Evolutionary conservation across 2,888 invertebrate genomes (phyloP).

Genomic region (Amblyjoppa proteus): DNA sequence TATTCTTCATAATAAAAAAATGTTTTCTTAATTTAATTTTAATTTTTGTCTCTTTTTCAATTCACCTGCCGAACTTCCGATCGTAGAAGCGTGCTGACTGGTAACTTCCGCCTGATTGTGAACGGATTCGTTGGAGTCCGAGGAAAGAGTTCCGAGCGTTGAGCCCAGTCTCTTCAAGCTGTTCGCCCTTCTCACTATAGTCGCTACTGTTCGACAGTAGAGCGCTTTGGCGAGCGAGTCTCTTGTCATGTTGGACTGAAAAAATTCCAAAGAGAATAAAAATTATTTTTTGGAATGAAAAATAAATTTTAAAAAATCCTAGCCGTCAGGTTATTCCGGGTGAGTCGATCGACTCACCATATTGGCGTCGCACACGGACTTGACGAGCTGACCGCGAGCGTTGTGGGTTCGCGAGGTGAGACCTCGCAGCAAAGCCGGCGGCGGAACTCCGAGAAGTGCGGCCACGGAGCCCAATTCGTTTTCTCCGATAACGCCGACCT

Average conservation of each 20-base stretch:
- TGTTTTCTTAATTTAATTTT: no score
- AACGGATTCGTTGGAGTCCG: constrained; percentile 96
- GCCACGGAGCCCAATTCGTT: constrained; percentile 95
- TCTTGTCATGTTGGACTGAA: constrained; percentile 92
- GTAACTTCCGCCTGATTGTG: constrained; percentile 94
- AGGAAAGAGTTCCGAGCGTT: constrained; percentile 93
- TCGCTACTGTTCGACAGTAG: constrained; percentile 97
- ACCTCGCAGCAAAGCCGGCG: constrained; percentile 91
- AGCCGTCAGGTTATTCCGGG: neutral
- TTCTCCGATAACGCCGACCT: constrained; percentile 93
- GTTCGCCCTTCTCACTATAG: constrained; percentile 96
- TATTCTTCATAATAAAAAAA: constrained; percentile 1
- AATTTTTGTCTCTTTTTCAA: neutral
- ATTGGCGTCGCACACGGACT: constrained; percentile 93
- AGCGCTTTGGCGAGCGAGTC: constrained; percentile 96
- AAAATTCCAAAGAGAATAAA: constrained; percentile 34
- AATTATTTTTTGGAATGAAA: neutral
- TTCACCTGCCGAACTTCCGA: constrained; percentile 86
- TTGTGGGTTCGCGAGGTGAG: constrained; percentile 93
- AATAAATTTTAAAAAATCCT: neutral
- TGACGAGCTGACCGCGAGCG: constrained; percentile 91
- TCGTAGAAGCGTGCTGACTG: constrained; percentile 94
- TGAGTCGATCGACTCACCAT: constrained; percentile 86
- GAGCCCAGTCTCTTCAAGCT: constrained; percentile 95
- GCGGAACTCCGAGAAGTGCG: constrained; percentile 92